A percentile compares a stretch with the other conserved stretches of the same genome.
Evolutionary conservation across 2,888 invertebrate species (phyloP).

Genomic region (Napeogenes sylphis): DNA sequence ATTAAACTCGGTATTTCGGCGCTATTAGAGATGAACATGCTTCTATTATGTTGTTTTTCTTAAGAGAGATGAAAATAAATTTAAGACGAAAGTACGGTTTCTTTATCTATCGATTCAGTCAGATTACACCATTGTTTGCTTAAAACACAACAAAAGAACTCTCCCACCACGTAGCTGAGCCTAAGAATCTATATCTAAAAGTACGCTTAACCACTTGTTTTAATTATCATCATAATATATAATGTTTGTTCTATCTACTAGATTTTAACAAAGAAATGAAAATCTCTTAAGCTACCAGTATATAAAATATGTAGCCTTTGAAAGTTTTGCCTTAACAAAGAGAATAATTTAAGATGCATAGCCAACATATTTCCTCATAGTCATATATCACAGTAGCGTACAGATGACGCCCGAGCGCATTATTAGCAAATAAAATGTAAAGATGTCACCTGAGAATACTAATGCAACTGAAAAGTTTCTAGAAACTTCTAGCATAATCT

Average conservation of each 20-base stretch:
- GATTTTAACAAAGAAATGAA: neutral
- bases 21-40: too few relatives aligned
- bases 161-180: slow-evolving; percentile 9
- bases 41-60: neutral
- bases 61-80: slow-evolving; percentile 12
- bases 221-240: too few relatives aligned
- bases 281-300: slow-evolving; percentile 7
- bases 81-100: slow-evolving; percentile 10
- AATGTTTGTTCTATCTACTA: too few relatives aligned
- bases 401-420: slow-evolving; percentile 29
- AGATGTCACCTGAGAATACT: slow-evolving; percentile 36
- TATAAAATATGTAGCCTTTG: slow-evolving; percentile 11
- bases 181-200: slow-evolving; percentile 10
- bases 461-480: slow-evolving; percentile 35
- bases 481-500: slow-evolving; percentile 33
- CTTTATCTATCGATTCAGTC: slow-evolving; percentile 12
- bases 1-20: too few relatives aligned
- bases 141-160: slow-evolving; percentile 16
- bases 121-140: slow-evolving; percentile 15
- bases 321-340: slow-evolving; percentile 24
- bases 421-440: slow-evolving; percentile 31
- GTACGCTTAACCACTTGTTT: neutral
- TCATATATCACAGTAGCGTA: slow-evolving; percentile 26
- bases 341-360: slow-evolving; percentile 22
- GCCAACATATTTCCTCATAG: slow-evolving; percentile 24